Evolutionary conservation across 2,797 vertebrate species (phyloP), one percentile per base, ranked within the genome.

Genomic region (Sebastolobus alascanus): DNA sequence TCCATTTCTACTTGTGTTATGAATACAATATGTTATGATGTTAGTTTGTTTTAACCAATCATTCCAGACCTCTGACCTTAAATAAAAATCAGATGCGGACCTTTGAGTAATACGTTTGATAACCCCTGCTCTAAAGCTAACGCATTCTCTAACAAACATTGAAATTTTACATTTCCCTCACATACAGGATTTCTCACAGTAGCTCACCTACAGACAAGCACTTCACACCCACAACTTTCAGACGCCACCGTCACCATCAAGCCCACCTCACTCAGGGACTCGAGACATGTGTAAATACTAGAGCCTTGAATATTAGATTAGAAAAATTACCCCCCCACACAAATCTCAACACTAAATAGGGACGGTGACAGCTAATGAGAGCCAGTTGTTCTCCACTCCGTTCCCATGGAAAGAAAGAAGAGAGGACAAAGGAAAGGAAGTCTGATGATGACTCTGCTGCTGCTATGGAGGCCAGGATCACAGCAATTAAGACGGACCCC

Each of bases 251-350:
- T 79, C 83, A 69, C 64, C 75, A 70, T 78, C 29, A 9, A 82
- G 73, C 75, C 79, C 86, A 75, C 79, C 80, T 90, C 84, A 67
- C 54, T 75, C 70, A 72, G 72, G 77, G 78, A 85, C 69, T 83
- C 59, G 65, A 66, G 81, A 79, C 76, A 73, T 88, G 67, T 79
- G 73, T 81, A 78, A 88, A 91, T 63, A 85, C 73, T 72, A 61
- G 46, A 77, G 80, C 76, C 82, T 50, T 77, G 80, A 75, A 88
- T 85, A 92, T 90, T 90, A 90, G 80, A 93, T 94, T 86, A 89
- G 84, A 91, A 82, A 82, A 86, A 89, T 87, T 85, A 82, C 86
- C 80, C 82, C 73, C 20, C 80, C 18, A 50, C 79, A 70, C 69
- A 89, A 89, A 87, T 92, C 73, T 89, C 38, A 82, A 84, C 88